phyloP scores from a whole-genome alignment of 2,113 vertebrate species.

The Syngnathus floridae region DNA sequence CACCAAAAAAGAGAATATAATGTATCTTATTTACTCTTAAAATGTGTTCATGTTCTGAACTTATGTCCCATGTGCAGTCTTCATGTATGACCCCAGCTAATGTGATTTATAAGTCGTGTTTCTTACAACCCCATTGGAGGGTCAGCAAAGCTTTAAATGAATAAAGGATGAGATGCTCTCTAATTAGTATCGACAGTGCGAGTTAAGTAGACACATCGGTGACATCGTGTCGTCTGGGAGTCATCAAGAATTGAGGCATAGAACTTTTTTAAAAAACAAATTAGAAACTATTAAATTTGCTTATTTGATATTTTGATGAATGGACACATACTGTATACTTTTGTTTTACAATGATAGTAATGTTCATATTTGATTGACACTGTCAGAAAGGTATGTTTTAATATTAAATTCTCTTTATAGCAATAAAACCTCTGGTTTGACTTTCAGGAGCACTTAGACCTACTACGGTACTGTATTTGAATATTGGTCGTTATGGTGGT shows the following conservation, averaged over 20 bases:
- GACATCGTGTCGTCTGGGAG: slow-evolving; percentile 2
- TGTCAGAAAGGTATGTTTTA: background rate
- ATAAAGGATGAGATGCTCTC: slow-evolving; percentile 40
- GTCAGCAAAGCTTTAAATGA: slow-evolving; percentile 31
- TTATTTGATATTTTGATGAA: background rate
- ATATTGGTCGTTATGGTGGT: background rate
- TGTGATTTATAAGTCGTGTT: slow-evolving; percentile 11
- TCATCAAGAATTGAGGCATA: background rate
- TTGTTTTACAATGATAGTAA: background rate
- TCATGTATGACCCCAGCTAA: slow-evolving; percentile 18
- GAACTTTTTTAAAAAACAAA: background rate
- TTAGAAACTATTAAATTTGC: background rate
- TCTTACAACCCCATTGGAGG: slow-evolving; percentile 16
- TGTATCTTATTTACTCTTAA: background rate
- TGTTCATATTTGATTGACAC: background rate
- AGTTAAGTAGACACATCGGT: slow-evolving; percentile 14
- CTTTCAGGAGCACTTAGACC: background rate
- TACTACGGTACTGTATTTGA: background rate
- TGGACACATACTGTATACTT: background rate
- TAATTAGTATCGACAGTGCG: slow-evolving; percentile 29
- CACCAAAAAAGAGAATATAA: background rate
- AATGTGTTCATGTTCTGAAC: slow-evolving; percentile 1
- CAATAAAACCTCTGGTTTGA: background rate
- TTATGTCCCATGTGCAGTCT: slow-evolving; percentile 9
- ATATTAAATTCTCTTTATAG: background rate